Base-by-base conservation (phyloP, 35 echinoderm and acorn worm genomes). In the Patiria miniata region DNA sequence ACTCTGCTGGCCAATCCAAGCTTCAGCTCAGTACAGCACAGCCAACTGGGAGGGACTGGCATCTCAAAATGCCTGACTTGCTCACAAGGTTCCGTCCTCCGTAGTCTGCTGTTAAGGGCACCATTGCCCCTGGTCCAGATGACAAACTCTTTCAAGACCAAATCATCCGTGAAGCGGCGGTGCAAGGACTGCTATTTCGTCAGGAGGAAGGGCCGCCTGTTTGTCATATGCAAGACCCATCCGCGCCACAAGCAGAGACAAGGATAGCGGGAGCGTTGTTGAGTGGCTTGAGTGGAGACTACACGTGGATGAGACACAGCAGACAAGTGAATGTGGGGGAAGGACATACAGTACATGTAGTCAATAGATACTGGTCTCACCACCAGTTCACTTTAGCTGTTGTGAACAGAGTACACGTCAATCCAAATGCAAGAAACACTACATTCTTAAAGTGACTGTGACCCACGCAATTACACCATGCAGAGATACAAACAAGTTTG, bases 231-330 rank as follows among this genome's bases (percentile, higher is more conserved):
- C 37, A 61, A 84, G 61, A 83, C 57, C 17, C 47, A 83, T 78
- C 81, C 88, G 52, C 50, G 88, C 30, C 88, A 90, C 52, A 90
- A 90, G 73, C 88, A 90, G 76, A 84, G 81, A 65, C 77, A 84
- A 59, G 82, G 65, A 22, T 73, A 73, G 34, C 19, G 19, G 6
- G n/a, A 36, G 26, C 10, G 26, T 2, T 30, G 29, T 23, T 6
- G 12, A 47, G 42, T 47, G 42, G 12, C 42, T 47, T 47, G 42
- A 47, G 42, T 47, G 42, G 42, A 47, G 42, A 47, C 42, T 47
- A 47, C 4, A 6, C 4, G 4, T 47, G 42, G 4, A 6, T 4
- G 42, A 47, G 42, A 12, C 42, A 47, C 42, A 4, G 42, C 4
- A 47, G 42, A 47, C 4, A 12, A 47, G n/a, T 47, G 12, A 6